A percentile compares a stretch with the other conserved stretches of the same genome.
Evolutionary conservation across 2,797 vertebrate species (phyloP).

Genomic region (Pristis pectinata): DNA sequence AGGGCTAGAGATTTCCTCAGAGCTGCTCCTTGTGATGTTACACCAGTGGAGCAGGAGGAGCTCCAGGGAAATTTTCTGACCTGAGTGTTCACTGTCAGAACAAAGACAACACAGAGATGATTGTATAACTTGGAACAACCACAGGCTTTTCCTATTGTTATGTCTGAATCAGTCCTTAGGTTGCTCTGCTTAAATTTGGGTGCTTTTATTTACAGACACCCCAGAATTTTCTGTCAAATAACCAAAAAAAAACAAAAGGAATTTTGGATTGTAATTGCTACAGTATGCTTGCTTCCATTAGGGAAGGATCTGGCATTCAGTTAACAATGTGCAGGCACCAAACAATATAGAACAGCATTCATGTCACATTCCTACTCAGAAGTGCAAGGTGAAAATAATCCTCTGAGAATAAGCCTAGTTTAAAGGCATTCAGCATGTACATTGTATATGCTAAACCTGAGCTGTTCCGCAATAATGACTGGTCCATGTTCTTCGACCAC

Average conservation of each 20-base stretch:
- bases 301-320: neutral
- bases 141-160: neutral
- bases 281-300: neutral
- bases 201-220: neutral
- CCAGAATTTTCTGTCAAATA: neutral
- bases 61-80: neutral
- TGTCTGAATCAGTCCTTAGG: neutral
- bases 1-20: neutral
- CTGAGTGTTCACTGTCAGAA: neutral
- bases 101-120: neutral
- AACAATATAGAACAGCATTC: neutral
- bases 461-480: neutral
- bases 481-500: neutral
- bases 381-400: neutral
- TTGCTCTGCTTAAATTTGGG: neutral
- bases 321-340: neutral
- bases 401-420: neutral
- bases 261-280: neutral
- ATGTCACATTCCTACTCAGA: neutral
- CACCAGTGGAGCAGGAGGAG: neutral
- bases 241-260: neutral
- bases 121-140: neutral
- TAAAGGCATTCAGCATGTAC: neutral
- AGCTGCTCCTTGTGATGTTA: neutral
- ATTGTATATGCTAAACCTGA: neutral